Evolutionary conservation across 2,113 vertebrate species (phyloP).

Genomic region (Microtus ochrogaster): DNA sequence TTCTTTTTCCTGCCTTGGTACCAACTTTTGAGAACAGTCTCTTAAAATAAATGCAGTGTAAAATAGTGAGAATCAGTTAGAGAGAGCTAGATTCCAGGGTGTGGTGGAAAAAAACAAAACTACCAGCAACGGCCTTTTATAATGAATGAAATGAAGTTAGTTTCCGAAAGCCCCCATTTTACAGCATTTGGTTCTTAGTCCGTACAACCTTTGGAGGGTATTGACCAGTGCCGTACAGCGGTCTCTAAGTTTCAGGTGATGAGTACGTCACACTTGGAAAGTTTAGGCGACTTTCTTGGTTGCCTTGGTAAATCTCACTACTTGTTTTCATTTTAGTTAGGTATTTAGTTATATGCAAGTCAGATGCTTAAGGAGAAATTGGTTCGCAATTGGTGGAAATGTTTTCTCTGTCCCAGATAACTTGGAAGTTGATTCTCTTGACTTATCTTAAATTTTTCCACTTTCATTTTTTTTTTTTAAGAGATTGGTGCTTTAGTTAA

Average conservation of each 20-base stretch:
- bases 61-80: neutral
- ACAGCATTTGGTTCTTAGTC: slow-evolving; percentile 15
- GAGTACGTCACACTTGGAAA: neutral
- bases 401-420: neutral
- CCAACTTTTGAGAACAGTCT: neutral
- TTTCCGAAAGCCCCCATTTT: neutral
- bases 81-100: neutral
- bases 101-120: neutral
- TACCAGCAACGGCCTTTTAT: neutral
- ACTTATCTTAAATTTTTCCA: neutral
- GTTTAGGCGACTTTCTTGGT: neutral
- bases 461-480: neutral
- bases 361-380: neutral
- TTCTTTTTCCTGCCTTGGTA: neutral
- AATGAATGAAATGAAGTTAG: neutral
- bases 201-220: neutral
- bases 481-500: slow-evolving; percentile 16
- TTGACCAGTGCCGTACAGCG: neutral
- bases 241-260: neutral
- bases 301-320: neutral
- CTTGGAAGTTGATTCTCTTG: neutral
- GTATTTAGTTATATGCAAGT: neutral
- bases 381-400: neutral
- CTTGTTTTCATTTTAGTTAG: neutral
- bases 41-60: neutral